Percentiles rank a stretch among this genome's conserved stretches.
Conservation (phyloP, 2,888 invertebrate genomes). For the Caenorhabditis sulstoni region DNA sequence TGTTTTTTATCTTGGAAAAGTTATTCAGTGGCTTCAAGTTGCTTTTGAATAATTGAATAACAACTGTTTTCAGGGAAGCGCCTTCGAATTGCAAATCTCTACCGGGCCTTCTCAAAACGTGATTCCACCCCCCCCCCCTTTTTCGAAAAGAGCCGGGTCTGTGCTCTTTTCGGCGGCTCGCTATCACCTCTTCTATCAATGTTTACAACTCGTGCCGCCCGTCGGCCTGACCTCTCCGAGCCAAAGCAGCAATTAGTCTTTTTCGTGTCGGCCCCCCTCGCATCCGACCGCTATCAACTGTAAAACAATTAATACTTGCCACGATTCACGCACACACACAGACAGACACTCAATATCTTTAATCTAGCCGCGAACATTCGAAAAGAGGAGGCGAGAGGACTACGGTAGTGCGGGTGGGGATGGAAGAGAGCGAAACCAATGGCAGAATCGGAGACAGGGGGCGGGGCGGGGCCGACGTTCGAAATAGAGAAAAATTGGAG, state of each 20-base stretch:
- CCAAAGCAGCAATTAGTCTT: conserved; percentile 32
- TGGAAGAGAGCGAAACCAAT: no score
- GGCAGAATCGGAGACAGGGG: no score
- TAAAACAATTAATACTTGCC: conserved; percentile 52
- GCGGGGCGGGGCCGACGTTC: no score
- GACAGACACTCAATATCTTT: conserved; percentile 31
- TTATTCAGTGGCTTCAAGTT: no score
- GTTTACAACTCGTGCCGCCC: conserved; percentile 22
- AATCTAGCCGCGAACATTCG: conserved; percentile 31
- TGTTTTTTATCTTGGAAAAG: no score
- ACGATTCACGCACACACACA: not conserved
- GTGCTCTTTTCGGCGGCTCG: conserved; percentile 5
- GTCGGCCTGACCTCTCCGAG: conserved; percentile 29
- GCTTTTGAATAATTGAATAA: no score
- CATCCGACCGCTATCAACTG: conserved; percentile 42
- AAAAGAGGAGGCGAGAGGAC: conserved; percentile 2
- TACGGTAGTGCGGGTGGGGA: conserved; percentile 7
- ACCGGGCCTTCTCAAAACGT: no score
- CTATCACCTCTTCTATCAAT: conserved; percentile 43
- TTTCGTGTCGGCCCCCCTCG: conserved; percentile 34
- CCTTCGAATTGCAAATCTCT: no score
- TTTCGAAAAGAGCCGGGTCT: no score
- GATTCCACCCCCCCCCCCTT: not conserved
- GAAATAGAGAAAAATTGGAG: no score
- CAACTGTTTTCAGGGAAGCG: no score